These are phyloP conservation scores for Drosophila novamexicana DNA, from an alignment of 1,140 invertebrate species.

Conservation along the genomic window DNA sequence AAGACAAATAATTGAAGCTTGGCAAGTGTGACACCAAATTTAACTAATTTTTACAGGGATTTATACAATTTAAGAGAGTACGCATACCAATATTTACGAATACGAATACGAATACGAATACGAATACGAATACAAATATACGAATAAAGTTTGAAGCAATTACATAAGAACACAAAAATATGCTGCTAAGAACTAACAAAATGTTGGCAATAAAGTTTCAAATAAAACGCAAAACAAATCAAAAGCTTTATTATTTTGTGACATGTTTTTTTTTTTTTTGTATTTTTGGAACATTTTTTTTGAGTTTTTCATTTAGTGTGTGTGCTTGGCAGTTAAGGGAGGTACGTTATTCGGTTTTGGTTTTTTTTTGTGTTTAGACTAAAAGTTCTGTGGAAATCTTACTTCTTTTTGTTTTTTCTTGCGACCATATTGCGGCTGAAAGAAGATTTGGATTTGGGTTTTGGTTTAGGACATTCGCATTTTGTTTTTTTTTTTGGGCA, in stretches of 20 bases:
- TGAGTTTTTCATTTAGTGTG: constrained; percentile 22
- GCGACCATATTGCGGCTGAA: constrained; percentile 90
- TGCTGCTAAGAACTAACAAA: constrained; percentile 38
- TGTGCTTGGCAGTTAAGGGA: constrained; percentile 18
- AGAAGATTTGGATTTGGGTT: constrained; percentile 82
- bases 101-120: constrained; percentile 43
- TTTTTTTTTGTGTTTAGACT: constrained; percentile 43
- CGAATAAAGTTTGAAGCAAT: constrained; percentile 36
- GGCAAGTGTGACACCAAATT: constrained; percentile 26
- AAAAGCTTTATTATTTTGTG: constrained; percentile 42
- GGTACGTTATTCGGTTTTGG: constrained; percentile 45
- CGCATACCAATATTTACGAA: constrained; percentile 43
- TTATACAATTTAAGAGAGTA: constrained; percentile 28
- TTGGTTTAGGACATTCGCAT: constrained; percentile 53
- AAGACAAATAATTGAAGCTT: background rate
- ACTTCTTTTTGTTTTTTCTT: constrained; percentile 98
- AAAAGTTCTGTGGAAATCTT: constrained; percentile 87
- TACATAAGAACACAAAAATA: constrained; percentile 35
- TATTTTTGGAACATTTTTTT: constrained; percentile 15
- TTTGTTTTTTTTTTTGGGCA: constrained; percentile 44
- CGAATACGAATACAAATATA: constrained; percentile 33
- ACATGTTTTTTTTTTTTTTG: constrained; percentile 10
- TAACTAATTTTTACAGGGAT: constrained; percentile 19
- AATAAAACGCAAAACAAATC: constrained; percentile 49
- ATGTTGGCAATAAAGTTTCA: constrained; percentile 60